Evolutionary conservation across 2,888 invertebrate species (phyloP).

Genomic region (Latheticus oryzae): DNA sequence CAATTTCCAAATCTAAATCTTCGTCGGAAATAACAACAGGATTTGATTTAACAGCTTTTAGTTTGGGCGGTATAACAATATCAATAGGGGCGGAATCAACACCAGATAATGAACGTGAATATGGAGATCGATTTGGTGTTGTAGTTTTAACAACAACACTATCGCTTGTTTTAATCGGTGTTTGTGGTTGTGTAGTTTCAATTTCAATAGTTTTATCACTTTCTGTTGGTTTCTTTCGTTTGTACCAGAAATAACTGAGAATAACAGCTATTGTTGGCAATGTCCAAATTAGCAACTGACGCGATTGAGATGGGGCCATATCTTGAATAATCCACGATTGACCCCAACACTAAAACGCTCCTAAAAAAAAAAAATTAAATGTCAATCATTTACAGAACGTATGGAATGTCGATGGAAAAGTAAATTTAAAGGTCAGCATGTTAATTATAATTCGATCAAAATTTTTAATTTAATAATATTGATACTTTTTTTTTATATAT

Average conservation of each 20-base stretch:
- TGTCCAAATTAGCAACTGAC: slow-evolving; percentile 82
- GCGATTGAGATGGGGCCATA: slow-evolving; percentile 78
- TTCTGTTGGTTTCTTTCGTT: slow-evolving; percentile 83
- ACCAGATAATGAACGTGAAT: slow-evolving; percentile 66
- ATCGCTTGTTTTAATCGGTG: slow-evolving; percentile 53
- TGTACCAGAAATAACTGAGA: slow-evolving; percentile 85
- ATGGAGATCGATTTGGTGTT: slow-evolving; percentile 54
- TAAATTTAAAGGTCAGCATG: slow-evolving; percentile 35
- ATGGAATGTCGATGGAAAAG: slow-evolving; percentile 31
- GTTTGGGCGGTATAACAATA: slow-evolving; percentile 66
- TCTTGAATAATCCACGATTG: slow-evolving; percentile 77
- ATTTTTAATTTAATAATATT: no score
- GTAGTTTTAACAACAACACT: slow-evolving; percentile 61
- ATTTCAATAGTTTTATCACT: slow-evolving; percentile 74
- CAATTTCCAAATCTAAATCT: slow-evolving; percentile 77
- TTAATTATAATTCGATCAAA: slow-evolving; percentile 16
- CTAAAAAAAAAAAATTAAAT: slow-evolving; percentile 7
- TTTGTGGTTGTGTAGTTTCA: slow-evolving; percentile 30
- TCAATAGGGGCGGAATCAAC: slow-evolving; percentile 78
- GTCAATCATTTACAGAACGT: slow-evolving; percentile 17
- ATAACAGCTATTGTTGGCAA: slow-evolving; percentile 83
- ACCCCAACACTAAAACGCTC: slow-evolving; percentile 64
- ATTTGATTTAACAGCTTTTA: slow-evolving; percentile 65
- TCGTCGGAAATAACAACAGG: slow-evolving; percentile 74
- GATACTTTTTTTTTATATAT: background rate